Conservation (phyloP, 37 sponge, comb jelly and placozoan genomes). For the Cliona cf. orientalis region DNA sequence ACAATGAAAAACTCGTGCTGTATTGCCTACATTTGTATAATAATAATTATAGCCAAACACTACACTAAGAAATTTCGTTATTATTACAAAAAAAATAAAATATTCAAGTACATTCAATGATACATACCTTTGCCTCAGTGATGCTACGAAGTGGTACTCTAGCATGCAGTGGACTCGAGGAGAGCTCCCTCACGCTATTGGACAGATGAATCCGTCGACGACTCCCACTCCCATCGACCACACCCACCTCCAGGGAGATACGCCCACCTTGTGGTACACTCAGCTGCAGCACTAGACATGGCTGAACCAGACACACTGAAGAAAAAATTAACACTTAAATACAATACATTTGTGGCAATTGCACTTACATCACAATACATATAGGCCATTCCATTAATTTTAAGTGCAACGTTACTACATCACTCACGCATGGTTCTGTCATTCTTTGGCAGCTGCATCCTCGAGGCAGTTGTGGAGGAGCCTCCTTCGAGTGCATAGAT, state of each 20-base stretch:
- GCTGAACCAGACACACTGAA: constrained; percentile 78
- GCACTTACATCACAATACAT: background rate
- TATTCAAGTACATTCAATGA: background rate
- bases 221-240: constrained; percentile 52
- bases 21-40: background rate
- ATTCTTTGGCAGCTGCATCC: constrained; percentile 80
- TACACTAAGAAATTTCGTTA: background rate
- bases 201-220: constrained; percentile 78
- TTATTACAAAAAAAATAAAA: no score
- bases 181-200: constrained; percentile 64
- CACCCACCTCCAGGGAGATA: constrained; percentile 60
- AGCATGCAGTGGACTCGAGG: constrained; percentile 74
- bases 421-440: constrained; percentile 77
- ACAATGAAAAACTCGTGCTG: background rate
- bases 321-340: background rate
- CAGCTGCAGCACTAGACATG: constrained; percentile 67
- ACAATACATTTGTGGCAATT: background rate
- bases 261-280: constrained; percentile 34
- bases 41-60: background rate
- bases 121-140: constrained; percentile 48
- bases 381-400: background rate
- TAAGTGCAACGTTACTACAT: no score
- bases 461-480: constrained; percentile 63
- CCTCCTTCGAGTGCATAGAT: constrained; percentile 82
- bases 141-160: constrained; percentile 60